A percentile compares a stretch with the other conserved stretches of the same genome.
Conservation (phyloP, 2,888 invertebrate genomes). For the Temnothorax rugatulus region DNA sequence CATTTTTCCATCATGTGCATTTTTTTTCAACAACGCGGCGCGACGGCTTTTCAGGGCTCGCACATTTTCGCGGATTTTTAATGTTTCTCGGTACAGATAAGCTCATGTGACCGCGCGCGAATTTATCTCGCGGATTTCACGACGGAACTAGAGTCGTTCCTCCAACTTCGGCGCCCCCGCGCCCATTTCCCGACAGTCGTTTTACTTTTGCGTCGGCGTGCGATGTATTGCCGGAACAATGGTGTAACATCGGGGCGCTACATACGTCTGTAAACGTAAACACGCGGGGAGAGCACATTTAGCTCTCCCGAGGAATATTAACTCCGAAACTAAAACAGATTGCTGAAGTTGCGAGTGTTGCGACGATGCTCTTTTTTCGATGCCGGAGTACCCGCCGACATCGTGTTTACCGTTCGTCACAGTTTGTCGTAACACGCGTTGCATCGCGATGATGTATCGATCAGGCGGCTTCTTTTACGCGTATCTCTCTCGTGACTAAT, state of each 20-base stretch:
- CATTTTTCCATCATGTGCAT: not conserved
- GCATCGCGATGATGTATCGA: constrained; percentile 13
- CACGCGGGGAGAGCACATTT: not conserved
- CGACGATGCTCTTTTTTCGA: not conserved
- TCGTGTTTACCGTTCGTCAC: not conserved
- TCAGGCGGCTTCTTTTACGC: not conserved
- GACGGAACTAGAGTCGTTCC: not conserved
- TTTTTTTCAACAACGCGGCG: not conserved
- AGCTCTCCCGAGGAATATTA: constrained; percentile 29
- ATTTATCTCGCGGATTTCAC: not conserved
- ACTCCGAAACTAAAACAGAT: constrained; percentile 45
- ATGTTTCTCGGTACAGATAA: no score
- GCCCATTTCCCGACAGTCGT: not conserved
- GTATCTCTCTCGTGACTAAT: not conserved
- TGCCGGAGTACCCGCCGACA: not conserved
- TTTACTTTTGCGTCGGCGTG: constrained; percentile 4
- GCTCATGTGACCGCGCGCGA: not conserved
- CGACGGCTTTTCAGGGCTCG: not conserved
- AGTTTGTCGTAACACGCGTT: constrained; percentile 4
- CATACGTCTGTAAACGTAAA: constrained; percentile 18
- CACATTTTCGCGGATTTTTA: not conserved
- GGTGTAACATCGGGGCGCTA: not conserved
- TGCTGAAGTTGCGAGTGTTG: constrained; percentile 30
- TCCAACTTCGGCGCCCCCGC: not conserved
- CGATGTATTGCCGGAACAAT: constrained; percentile 30